Base-by-base conservation (phyloP, 2,797 vertebrate species). In the Pangasius djambal region DNA sequence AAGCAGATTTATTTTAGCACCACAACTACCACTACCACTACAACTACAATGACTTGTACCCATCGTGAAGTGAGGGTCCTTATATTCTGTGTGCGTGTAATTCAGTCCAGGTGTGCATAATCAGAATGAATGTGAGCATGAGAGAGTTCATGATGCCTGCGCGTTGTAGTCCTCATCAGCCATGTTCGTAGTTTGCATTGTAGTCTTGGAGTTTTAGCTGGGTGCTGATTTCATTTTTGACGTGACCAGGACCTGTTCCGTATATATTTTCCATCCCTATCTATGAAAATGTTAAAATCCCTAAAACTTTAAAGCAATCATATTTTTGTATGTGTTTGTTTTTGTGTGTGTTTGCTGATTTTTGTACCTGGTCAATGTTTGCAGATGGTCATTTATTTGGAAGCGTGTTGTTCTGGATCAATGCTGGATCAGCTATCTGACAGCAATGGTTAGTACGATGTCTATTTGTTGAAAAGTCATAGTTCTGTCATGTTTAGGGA, bases 371-470 rank as follows among this genome's bases (percentile, higher is more conserved):
- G 6, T 31, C 5, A 18, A 52, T 16, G 61, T 65, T 22, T 83
- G 67, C 52, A 88, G 87, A 88, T 88, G 87, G 87, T 88, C 28
- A 88, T 88, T 83, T 88, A 83, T 88, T 31, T 88, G 67, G 87
- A 88, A 31, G n/a, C 78, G 15, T 88, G 87, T 61, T n/a, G n/a
- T 63, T 88, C 87, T 31, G 87, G 87, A 50, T 88, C 87, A 3
- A 88, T 88, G 87, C n/a, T 88, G 87, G 40, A 87, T 59, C 81
- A 83, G 12, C 79, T 88, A 28, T 44, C 79, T 50, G 87, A 88
- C 1, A 75, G 63, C 4, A 67, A 50, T 7, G 83, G 83, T 84
- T 50, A 50, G 61, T 50, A 18, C 1, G 0, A 5, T 2, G 5
- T 48, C 40, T 48, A 50, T 22, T 65, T n/a, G 22, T 9, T 28